A percentile compares a stretch with the other conserved stretches of the same genome.
phyloP scores from a whole-genome alignment of 2,888 invertebrate species.

The Listrodromus nycthemerus region DNA sequence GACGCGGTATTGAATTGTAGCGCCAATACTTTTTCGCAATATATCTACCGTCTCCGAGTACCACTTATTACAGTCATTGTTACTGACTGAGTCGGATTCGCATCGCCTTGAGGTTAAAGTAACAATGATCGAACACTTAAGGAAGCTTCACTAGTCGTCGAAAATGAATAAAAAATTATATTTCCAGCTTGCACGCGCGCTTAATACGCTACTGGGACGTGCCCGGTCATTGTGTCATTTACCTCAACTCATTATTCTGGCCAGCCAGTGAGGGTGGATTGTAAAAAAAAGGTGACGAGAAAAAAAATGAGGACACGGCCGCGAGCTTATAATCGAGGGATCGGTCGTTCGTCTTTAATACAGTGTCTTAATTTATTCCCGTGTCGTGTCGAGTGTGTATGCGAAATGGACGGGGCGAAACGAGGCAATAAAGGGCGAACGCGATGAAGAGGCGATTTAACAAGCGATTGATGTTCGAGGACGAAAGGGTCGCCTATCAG shows the following conservation, averaged over 20 bases:
- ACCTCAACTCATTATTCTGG: background rate
- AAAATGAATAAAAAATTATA: too few relatives aligned
- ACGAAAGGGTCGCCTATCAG: conserved; percentile 34
- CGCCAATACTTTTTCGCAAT: too few relatives aligned
- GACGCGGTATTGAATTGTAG: too few relatives aligned
- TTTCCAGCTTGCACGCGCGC: too few relatives aligned
- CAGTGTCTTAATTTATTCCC: conserved; percentile 55
- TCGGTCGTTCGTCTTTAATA: conserved; percentile 54
- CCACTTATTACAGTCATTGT: too few relatives aligned
- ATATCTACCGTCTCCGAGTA: too few relatives aligned
- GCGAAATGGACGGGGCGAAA: conserved; percentile 31
- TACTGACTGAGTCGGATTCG: too few relatives aligned
- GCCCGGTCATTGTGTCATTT: too few relatives aligned
- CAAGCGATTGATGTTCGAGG: conserved; percentile 41
- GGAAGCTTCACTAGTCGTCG: too few relatives aligned
- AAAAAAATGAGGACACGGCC: conserved; percentile 22
- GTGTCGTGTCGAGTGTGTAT: conserved; percentile 50
- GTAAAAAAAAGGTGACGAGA: background rate
- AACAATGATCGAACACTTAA: too few relatives aligned
- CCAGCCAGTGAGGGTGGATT: background rate
- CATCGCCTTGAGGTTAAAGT: too few relatives aligned
- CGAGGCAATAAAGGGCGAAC: conserved; percentile 25
- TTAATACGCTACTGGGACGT: too few relatives aligned
- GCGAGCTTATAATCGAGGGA: conserved; percentile 13
- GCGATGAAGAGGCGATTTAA: conserved; percentile 58